Percentiles rank a stretch among this genome's conserved stretches.
These are phyloP conservation scores for Eurois occulta DNA, from an alignment of 2,888 invertebrate species.

Conservation along the genomic window DNA sequence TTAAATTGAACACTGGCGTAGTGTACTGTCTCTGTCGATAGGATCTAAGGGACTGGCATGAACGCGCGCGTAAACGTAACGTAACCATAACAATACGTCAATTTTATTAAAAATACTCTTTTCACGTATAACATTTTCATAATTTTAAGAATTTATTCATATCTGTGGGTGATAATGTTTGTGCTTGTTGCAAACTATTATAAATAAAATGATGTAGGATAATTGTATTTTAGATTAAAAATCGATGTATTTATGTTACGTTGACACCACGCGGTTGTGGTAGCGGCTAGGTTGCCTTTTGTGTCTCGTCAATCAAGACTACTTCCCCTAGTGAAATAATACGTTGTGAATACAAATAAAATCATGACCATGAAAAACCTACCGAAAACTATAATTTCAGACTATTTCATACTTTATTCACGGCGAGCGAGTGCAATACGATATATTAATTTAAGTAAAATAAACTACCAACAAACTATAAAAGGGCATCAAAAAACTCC, in stretches of 20 bases:
- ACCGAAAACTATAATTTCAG: constrained; percentile 6
- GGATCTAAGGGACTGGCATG: not conserved
- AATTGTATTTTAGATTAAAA: too few relatives aligned
- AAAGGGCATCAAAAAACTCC: too few relatives aligned
- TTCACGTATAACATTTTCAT: not conserved
- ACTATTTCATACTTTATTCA: constrained; percentile 1
- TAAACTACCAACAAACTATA: too few relatives aligned
- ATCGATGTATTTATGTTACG: too few relatives aligned
- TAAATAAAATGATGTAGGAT: too few relatives aligned
- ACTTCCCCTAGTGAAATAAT: not conserved
- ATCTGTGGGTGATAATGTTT: too few relatives aligned
- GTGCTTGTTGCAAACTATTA: too few relatives aligned
- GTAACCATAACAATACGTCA: too few relatives aligned
- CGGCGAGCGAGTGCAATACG: not conserved
- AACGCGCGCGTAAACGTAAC: too few relatives aligned
- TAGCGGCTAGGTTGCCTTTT: not conserved
- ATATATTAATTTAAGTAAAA: not conserved
- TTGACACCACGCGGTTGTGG: too few relatives aligned
- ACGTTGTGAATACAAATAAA: not conserved
- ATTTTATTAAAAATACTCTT: too few relatives aligned
- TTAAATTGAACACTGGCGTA: constrained; percentile 42
- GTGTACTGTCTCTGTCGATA: not conserved
- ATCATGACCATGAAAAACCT: not conserved
- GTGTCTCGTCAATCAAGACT: too few relatives aligned
- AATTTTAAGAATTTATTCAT: not conserved